These are phyloP conservation scores for Ciconia stormi DNA, from an alignment of 2,113 vertebrate species.

Conservation along the genomic window DNA sequence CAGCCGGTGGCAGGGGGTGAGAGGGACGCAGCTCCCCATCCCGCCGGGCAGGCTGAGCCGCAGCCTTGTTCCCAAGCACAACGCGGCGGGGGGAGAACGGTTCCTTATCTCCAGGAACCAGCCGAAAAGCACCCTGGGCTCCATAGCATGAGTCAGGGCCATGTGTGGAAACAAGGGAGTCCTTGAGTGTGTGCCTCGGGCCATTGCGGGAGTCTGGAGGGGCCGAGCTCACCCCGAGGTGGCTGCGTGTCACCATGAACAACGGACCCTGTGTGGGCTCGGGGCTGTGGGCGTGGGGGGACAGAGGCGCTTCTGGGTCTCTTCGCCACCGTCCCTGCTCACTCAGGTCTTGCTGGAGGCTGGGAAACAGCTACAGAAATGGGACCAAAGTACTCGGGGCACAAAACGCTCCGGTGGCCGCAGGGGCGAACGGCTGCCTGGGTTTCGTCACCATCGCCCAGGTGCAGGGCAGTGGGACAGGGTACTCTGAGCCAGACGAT, in stretches of 20 bases:
- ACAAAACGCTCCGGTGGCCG: fast-evolving
- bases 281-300: background rate
- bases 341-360: background rate
- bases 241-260: background rate
- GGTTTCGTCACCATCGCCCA: fast-evolving
- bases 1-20: background rate
- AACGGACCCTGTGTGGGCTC: constrained; percentile 4
- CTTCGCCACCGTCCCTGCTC: background rate
- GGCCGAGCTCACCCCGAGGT: constrained; percentile 1
- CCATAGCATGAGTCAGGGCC: background rate
- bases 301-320: background rate
- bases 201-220: background rate
- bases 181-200: background rate
- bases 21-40: fast-evolving
- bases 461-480: background rate
- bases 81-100: fast-evolving
- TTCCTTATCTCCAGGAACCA: background rate
- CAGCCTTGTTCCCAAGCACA: background rate
- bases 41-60: fast-evolving
- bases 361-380: background rate
- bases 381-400: too few relatives aligned
- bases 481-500: background rate
- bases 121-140: background rate
- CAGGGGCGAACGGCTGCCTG: fast-evolving
- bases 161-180: constrained; percentile 35